These are phyloP conservation scores for Chesias legatella DNA, from an alignment of 2,888 invertebrate genomes.

Conservation along the genomic window DNA sequence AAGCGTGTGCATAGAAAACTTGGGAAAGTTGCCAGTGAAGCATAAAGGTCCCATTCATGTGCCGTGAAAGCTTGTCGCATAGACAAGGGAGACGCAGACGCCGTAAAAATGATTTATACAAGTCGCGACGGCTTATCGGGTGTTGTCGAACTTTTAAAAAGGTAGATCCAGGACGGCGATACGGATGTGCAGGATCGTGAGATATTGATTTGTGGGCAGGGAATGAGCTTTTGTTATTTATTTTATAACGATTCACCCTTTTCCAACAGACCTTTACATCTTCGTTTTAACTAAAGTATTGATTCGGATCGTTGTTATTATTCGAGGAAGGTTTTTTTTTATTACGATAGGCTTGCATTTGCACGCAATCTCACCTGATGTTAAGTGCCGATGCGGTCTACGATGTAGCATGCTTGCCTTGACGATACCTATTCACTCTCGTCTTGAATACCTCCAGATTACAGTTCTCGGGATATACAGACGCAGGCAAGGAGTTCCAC, in stretches of 20 bases:
- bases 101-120: slow-evolving; percentile 75
- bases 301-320: too few relatives aligned
- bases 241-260: slow-evolving; percentile 13
- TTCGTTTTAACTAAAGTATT: too few relatives aligned
- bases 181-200: slow-evolving; percentile 27
- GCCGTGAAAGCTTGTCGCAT: slow-evolving; percentile 69
- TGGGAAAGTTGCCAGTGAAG: slow-evolving; percentile 44
- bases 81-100: slow-evolving; percentile 58
- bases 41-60: slow-evolving; percentile 67
- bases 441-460: too few relatives aligned
- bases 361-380: too few relatives aligned
- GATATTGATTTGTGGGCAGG: slow-evolving; percentile 29
- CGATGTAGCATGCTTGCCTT: too few relatives aligned
- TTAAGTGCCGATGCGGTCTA: too few relatives aligned
- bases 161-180: slow-evolving; percentile 55
- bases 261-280: slow-evolving; percentile 7
- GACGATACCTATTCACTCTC: too few relatives aligned
- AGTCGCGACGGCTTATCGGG: slow-evolving; percentile 61
- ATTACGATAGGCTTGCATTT: too few relatives aligned
- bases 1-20: slow-evolving; percentile 13
- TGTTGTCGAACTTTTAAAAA: slow-evolving; percentile 57
- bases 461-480: too few relatives aligned
- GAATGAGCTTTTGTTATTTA: slow-evolving; percentile 16
- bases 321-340: too few relatives aligned
- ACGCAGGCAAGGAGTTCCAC: too few relatives aligned